Conservation (phyloP, 2,888 invertebrate genomes). For the Coenonympha arcania region DNA sequence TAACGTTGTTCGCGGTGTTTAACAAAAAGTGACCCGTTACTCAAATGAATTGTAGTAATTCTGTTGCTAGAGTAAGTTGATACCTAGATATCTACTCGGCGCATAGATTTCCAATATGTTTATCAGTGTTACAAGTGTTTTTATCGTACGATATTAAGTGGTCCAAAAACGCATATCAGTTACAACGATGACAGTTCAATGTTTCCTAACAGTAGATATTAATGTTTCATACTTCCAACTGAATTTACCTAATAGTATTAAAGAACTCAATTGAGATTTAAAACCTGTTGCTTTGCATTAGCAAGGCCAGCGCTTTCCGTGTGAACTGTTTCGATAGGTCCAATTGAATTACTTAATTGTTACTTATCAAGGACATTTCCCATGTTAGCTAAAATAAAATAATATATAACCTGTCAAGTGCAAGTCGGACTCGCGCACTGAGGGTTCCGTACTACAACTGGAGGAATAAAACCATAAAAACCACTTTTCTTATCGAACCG, state of each 20-base stretch:
- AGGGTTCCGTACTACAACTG: too few relatives aligned
- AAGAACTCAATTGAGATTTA: not conserved
- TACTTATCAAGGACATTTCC: not conserved
- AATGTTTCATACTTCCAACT: not conserved
- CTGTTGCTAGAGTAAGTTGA: not conserved
- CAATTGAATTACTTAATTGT: not conserved
- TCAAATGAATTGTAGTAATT: not conserved
- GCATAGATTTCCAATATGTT: constrained; percentile 23
- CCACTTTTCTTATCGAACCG: too few relatives aligned
- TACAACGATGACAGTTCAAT: constrained; percentile 11
- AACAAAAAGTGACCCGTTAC: not conserved
- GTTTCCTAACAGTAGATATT: constrained; percentile 11
- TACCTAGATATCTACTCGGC: constrained; percentile 19
- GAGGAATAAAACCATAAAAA: too few relatives aligned
- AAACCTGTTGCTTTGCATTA: constrained; percentile 9
- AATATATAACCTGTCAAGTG: too few relatives aligned
- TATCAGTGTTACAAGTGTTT: constrained; percentile 32
- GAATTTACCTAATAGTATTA: not conserved
- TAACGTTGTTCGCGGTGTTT: not conserved
- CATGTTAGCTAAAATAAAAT: not conserved
- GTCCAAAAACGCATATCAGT: constrained; percentile 4
- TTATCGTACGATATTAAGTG: constrained; percentile 20
- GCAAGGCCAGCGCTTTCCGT: constrained; percentile 8
- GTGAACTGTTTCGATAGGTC: not conserved
- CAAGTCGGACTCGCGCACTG: too few relatives aligned